A percentile compares a stretch with the other conserved stretches of the same genome.
These are phyloP conservation scores for Petrocephalus schoutedeni DNA, from an alignment of 2,797 vertebrate genomes.

Conservation along the genomic window DNA sequence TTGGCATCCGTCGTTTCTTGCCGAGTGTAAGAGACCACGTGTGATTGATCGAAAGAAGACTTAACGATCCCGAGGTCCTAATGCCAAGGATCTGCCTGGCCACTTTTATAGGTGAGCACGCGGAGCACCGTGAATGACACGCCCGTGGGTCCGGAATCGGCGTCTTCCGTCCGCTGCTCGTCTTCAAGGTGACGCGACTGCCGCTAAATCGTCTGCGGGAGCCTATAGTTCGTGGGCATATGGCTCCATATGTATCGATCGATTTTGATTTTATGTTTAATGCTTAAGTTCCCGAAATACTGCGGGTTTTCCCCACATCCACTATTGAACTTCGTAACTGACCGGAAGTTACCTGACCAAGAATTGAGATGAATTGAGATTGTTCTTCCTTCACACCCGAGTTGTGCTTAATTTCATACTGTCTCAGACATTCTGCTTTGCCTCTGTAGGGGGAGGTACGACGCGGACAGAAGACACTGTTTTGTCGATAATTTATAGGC, in stretches of 20 bases:
- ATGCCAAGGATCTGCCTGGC: background rate
- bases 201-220: background rate
- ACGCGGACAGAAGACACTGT: background rate
- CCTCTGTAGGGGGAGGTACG: background rate
- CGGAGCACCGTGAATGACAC: background rate
- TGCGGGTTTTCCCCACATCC: background rate
- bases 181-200: background rate
- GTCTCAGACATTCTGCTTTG: background rate
- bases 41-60: background rate
- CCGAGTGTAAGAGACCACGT: background rate
- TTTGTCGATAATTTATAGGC: background rate
- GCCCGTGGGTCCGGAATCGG: background rate
- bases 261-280: background rate
- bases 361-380: background rate
- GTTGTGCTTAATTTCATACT: background rate
- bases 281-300: background rate
- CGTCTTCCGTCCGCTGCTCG: background rate
- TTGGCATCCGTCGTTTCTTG: background rate
- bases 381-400: background rate
- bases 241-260: background rate
- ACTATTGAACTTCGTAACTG: background rate
- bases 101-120: background rate
- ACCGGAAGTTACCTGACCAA: background rate
- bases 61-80: background rate
- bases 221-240: background rate